Evolutionary conservation across 1,140 invertebrate genomes (phyloP), one percentile per base, ranked within the genome.

Genomic region (Tetramorium simillimum): DNA sequence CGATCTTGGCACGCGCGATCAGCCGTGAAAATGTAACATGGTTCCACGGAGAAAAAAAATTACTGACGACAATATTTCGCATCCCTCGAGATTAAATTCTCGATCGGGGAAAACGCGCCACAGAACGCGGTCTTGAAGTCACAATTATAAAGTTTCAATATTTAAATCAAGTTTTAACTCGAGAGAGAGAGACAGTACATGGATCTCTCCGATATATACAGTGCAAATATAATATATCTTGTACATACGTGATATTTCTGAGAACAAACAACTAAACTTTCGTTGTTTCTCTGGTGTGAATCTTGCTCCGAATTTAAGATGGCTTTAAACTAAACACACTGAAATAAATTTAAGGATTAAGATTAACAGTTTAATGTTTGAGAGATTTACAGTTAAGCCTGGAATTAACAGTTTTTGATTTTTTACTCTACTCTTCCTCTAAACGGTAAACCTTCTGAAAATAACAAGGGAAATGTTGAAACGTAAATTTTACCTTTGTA

Each of bases 1-100:
- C 86, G 65, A 69, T 37, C 88, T 89, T 89, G 89, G 70, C 77
- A 69, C 76, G 75, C 73, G 56, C 37, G 14, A 51, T 24, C 58
- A 51, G 33, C 28, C 60, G 12, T 46, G n/a, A 69, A 49, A 81
- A 56, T n/a, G 18, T n/a, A 18, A n/a, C 6, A 3, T 21, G 18
- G 28, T 49, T 24, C 16, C 58, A 12, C 62, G 46, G 37, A 6
- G 86, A 46, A 51, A 56, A 43, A 62, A 40, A 16, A 46, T 63
- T 24, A 40, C 0, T 1, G 5, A n/a, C 7, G 33, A 16, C 51
- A 63, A 14, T 6, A 24, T 62, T 46, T 77, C 2, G 16, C 56
- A 18, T 46, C 21, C n/a, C 58, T 46, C 14, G 37, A 43, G 73
- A 60, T 6, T 56, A 21, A 16, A n/a, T 40, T 10, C 6, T 75